These are phyloP conservation scores for Hycleus cichorii DNA, from an alignment of 1,140 invertebrate species.

Conservation along the genomic window DNA sequence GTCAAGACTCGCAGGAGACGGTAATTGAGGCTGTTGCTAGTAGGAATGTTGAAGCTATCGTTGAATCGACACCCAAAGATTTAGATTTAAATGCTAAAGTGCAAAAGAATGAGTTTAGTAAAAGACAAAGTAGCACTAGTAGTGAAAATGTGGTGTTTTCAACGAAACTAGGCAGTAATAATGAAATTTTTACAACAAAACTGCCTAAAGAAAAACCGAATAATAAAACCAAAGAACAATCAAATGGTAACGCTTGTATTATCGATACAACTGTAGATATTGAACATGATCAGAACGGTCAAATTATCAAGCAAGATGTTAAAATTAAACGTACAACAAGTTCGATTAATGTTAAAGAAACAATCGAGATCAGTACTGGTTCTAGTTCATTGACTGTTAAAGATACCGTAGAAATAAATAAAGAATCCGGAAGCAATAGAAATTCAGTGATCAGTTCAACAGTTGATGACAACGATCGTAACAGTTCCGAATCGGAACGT, in stretches of 20 bases:
- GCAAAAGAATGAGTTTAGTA: not conserved
- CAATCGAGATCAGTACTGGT: not conserved
- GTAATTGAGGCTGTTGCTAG: slow-evolving; percentile 39
- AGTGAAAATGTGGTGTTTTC: slow-evolving; percentile 38
- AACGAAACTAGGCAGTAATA: slow-evolving; percentile 34
- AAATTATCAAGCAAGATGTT: not conserved
- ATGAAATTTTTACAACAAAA: slow-evolving; percentile 37
- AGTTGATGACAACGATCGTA: slow-evolving; percentile 47
- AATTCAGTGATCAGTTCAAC: slow-evolving; percentile 13
- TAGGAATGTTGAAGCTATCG: slow-evolving; percentile 26
- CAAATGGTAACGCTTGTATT: not conserved
- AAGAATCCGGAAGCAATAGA: not conserved
- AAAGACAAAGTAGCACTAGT: slow-evolving; percentile 35
- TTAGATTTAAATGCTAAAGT: slow-evolving; percentile 6
- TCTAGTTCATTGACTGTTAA: not conserved
- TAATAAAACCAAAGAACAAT: slow-evolving; percentile 4
- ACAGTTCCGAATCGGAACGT: slow-evolving; percentile 72
- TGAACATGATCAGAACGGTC: too few relatives aligned
- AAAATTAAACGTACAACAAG: slow-evolving; percentile 3
- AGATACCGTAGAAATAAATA: not conserved
- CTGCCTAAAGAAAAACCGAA: slow-evolving; percentile 30
- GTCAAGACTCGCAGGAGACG: slow-evolving; percentile 37
- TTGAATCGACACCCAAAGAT: slow-evolving; percentile 9
- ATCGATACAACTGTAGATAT: not conserved
- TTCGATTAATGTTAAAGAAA: not conserved